Conservation (phyloP, 2,113 vertebrate species). For the Recurvirostra avosetta region DNA sequence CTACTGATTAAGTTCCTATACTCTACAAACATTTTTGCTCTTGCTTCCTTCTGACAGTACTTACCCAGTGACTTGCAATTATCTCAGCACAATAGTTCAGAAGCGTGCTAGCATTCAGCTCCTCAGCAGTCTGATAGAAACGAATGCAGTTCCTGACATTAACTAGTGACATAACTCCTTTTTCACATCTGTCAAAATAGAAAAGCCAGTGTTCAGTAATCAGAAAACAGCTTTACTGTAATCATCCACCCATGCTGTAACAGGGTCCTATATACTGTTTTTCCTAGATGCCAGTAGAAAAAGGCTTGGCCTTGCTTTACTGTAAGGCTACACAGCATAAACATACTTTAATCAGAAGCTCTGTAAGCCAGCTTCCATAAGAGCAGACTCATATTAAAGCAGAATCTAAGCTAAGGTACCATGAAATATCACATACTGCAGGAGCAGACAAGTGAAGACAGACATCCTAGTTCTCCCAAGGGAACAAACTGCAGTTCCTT, state of each 20-base stretch:
- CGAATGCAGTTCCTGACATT: slow-evolving; percentile 98
- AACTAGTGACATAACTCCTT: slow-evolving; percentile 96
- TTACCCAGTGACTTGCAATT: slow-evolving; percentile 98
- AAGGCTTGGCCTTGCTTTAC: neutral
- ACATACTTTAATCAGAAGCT: neutral
- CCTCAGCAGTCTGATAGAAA: slow-evolving; percentile 98
- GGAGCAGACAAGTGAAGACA: neutral
- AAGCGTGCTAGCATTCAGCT: slow-evolving; percentile 87
- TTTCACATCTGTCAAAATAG: slow-evolving; percentile 86
- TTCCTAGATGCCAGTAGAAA: neutral
- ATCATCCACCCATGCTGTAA: neutral
- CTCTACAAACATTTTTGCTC: neutral
- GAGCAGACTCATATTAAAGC: neutral
- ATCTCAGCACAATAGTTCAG: slow-evolving; percentile 99
- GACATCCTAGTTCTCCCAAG: neutral
- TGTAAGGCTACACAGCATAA: neutral
- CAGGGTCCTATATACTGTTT: neutral
- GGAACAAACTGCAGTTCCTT: neutral
- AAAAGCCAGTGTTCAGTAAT: neutral
- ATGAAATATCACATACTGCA: neutral
- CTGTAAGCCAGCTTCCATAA: neutral
- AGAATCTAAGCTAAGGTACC: neutral
- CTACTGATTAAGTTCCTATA: neutral
- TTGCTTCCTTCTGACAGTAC: neutral
- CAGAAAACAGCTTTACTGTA: neutral